A percentile compares a stretch with the other conserved stretches of the same genome.
Conservation (phyloP, 1,140 invertebrate genomes). For the Apolygus lucorum region DNA sequence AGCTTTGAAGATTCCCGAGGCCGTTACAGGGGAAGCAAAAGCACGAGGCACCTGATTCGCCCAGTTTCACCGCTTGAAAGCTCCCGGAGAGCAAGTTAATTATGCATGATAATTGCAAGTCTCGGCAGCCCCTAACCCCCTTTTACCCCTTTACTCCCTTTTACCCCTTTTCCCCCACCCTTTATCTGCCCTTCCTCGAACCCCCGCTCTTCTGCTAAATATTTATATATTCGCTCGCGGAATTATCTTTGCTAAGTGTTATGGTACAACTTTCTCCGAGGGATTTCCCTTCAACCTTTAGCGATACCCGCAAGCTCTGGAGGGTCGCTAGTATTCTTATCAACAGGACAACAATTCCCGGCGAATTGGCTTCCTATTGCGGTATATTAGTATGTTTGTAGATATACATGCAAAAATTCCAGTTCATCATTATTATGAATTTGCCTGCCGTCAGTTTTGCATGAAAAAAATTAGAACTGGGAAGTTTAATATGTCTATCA, state of each 20-base stretch:
- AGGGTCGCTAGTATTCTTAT: too few relatives aligned
- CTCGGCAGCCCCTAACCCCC: neutral
- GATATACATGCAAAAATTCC: too few relatives aligned
- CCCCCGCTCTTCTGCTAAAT: neutral
- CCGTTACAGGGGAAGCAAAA: neutral
- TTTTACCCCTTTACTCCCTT: neutral
- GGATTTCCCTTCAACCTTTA: too few relatives aligned
- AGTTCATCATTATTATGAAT: too few relatives aligned
- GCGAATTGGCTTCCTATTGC: too few relatives aligned
- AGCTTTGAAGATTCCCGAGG: neutral
- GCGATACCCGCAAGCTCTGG: too few relatives aligned
- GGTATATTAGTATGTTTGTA: too few relatives aligned
- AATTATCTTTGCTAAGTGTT: conserved; percentile 15
- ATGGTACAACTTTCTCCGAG: conserved; percentile 1
- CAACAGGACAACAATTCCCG: too few relatives aligned
- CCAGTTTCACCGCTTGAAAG: neutral
- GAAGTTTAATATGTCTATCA: too few relatives aligned
- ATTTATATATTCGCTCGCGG: conserved; percentile 2
- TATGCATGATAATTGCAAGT: conserved; percentile 15
- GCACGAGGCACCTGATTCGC: neutral
- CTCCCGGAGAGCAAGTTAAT: neutral
- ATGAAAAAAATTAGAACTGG: too few relatives aligned
- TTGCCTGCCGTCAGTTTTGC: too few relatives aligned
- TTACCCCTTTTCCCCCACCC: neutral
- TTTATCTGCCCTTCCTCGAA: neutral